Conservation (phyloP, 1,140 invertebrate genomes). For the Lamellibrachia luymesi region DNA sequence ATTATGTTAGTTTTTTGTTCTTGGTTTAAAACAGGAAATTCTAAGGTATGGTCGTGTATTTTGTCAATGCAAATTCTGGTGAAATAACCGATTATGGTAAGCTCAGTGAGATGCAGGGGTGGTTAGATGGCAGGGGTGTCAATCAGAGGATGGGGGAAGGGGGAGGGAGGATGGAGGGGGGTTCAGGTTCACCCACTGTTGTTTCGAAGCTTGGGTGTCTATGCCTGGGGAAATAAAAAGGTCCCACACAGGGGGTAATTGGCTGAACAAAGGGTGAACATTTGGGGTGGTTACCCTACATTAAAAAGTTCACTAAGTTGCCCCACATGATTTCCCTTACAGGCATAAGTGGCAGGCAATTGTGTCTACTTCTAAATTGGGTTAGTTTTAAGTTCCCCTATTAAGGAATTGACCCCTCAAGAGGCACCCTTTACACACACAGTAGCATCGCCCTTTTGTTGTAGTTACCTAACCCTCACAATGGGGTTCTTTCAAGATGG, state of each 20-base stretch:
- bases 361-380: neutral
- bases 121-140: neutral
- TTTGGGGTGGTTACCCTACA: neutral
- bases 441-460: neutral
- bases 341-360: neutral
- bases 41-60: too few relatives aligned
- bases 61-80: too few relatives aligned
- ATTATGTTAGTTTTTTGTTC: too few relatives aligned
- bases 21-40: too few relatives aligned
- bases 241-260: too few relatives aligned
- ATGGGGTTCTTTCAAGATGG: neutral
- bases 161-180: too few relatives aligned
- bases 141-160: too few relatives aligned
- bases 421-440: neutral
- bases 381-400: neutral
- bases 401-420: neutral
- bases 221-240: too few relatives aligned
- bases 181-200: too few relatives aligned
- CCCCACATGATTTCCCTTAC: neutral
- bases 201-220: too few relatives aligned
- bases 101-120: neutral
- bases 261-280: too few relatives aligned
- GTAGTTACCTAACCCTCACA: conserved; percentile 1
- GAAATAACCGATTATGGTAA: neutral
- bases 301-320: neutral